Percentiles rank a stretch among this genome's conserved stretches.
Evolutionary conservation across 2,888 invertebrate species (phyloP).

Genomic region (Proisotoma minuta): DNA sequence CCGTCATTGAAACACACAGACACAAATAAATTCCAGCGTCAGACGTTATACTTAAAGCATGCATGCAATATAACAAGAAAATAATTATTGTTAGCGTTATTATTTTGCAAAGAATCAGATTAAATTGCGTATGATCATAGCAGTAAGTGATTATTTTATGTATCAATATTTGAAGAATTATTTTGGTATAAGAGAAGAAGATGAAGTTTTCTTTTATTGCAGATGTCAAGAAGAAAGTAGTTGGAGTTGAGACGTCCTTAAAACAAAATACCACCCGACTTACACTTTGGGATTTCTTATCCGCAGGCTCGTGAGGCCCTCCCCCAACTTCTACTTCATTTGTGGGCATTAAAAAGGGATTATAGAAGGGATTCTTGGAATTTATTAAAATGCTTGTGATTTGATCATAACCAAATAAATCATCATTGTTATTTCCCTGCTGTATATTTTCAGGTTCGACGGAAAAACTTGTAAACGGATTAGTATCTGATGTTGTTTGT

Average conservation of each 20-base stretch:
- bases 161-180: no score
- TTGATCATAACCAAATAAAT: constrained; percentile 38
- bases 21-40: no score
- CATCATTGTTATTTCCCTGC: constrained; percentile 31
- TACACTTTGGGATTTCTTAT: constrained; percentile 33
- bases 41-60: no score
- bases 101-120: no score
- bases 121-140: no score
- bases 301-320: constrained; percentile 25
- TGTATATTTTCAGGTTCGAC: no score
- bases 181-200: neutral
- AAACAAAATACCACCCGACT: constrained; percentile 19
- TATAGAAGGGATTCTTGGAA: constrained; percentile 45
- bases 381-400: constrained; percentile 41
- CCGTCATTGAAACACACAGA: no score
- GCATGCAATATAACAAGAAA: no score
- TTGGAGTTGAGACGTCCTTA: neutral
- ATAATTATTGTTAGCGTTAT: no score
- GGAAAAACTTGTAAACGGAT: constrained; percentile 13
- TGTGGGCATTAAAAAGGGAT: constrained; percentile 43
- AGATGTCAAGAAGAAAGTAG: neutral
- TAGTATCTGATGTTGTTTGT: neutral
- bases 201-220: no score
- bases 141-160: no score
- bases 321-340: constrained; percentile 28